Evolutionary conservation across 23 tunicate genomes (phyloP).

Genomic region (Trididemnum nubilum): DNA sequence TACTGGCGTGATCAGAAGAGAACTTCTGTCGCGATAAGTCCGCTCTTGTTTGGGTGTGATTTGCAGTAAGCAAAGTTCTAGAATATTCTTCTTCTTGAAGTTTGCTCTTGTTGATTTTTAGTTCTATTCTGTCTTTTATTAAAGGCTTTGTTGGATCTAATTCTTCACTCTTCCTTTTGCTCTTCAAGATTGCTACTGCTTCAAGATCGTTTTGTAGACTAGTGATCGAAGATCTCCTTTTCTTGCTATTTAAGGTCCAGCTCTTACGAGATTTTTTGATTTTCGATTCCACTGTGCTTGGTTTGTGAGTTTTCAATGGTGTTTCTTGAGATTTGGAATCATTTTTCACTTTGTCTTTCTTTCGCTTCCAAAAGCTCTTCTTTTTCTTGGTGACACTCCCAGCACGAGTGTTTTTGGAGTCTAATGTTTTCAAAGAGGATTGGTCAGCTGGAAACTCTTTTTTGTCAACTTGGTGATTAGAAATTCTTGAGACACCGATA

Average conservation of each 20-base stretch:
- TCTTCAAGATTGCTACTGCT: too few species aligned
- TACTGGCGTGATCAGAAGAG: background rate
- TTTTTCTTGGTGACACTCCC: background rate
- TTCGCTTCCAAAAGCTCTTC: constrained; percentile 6
- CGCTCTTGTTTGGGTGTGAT: background rate
- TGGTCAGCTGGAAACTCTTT: background rate
- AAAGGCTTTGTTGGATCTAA: too few species aligned
- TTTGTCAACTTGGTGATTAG: background rate
- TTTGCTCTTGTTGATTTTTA: too few species aligned
- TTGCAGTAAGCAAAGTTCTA: background rate
- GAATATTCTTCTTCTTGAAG: too few species aligned
- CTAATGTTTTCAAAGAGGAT: background rate
- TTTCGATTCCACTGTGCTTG: background rate
- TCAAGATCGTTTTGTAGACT: background rate
- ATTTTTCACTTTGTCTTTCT: background rate
- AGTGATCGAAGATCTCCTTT: background rate
- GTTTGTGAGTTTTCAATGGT: background rate
- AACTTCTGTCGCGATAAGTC: background rate
- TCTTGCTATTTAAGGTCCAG: background rate
- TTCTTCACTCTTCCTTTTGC: background rate
- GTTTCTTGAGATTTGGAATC: background rate
- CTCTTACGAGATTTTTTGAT: background rate
- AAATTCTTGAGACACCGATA: background rate
- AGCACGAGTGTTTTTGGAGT: background rate
- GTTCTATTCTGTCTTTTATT: too few species aligned